Percentiles rank a stretch among this genome's conserved stretches.
Evolutionary conservation across 2,113 vertebrate genomes (phyloP).

Genomic region (Tetrax tetrax): DNA sequence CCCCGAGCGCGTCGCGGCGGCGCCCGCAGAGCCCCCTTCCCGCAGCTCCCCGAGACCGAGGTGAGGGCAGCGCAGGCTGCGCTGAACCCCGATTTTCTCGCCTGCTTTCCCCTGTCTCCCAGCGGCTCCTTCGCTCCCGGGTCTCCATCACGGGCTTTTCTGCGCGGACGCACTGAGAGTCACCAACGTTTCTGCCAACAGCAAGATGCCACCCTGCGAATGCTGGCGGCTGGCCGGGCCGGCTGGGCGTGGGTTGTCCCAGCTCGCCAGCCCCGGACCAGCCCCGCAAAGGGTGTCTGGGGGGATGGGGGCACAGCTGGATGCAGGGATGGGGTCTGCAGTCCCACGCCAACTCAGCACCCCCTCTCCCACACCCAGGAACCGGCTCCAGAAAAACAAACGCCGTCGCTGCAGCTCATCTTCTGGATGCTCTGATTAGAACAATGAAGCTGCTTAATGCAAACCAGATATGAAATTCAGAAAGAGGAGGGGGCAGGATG

Average conservation of each 20-base stretch:
- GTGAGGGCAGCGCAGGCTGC: no score
- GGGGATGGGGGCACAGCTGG: not conserved
- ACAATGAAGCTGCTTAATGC: slow-evolving; percentile 24
- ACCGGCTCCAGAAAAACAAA: not conserved
- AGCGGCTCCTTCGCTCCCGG: not conserved
- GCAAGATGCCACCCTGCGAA: not conserved
- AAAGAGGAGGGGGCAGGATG: not conserved
- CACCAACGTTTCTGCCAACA: no score
- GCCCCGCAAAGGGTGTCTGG: not conserved
- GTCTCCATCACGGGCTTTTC: not conserved
- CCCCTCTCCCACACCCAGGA: not conserved
- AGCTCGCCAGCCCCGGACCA: not conserved
- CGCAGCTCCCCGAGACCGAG: not conserved
- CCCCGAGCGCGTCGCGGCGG: rapidly evolving
- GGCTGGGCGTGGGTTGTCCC: not conserved
- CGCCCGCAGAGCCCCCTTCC: not conserved
- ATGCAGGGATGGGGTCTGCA: not conserved
- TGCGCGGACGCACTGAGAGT: not conserved
- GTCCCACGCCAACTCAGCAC: rapidly evolving
- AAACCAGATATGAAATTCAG: not conserved
- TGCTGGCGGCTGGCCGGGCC: rapidly evolving
- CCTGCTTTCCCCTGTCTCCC: not conserved
- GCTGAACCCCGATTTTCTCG: not conserved
- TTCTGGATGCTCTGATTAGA: not conserved
- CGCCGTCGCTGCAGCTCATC: rapidly evolving